Percentiles rank a stretch among this genome's conserved stretches.
These are phyloP conservation scores for Drosophila tanythrix DNA, from an alignment of 2,888 invertebrate species.

Conservation along the genomic window DNA sequence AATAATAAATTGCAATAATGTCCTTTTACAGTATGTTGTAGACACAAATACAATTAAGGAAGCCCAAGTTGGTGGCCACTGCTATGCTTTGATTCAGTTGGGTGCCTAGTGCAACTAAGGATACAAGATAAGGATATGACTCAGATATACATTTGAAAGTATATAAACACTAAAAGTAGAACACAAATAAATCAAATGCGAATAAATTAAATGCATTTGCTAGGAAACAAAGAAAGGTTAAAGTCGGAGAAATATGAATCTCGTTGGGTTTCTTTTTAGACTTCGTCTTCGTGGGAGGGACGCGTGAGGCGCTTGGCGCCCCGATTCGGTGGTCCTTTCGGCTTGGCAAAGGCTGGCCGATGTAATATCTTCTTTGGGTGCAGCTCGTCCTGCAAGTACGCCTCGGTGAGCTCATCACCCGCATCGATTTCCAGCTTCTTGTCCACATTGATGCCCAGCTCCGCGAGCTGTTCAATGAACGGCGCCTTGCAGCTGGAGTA, in stretches of 20 bases:
- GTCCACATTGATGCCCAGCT: conserved; percentile 90
- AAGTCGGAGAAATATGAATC: conserved; percentile 26
- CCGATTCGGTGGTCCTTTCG: conserved; percentile 97
- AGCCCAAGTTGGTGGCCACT: conserved; percentile 69
- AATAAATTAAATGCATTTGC: conserved; percentile 76
- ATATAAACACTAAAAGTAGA: conserved; percentile 45
- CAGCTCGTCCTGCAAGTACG: conserved; percentile 95
- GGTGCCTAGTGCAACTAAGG: conserved; percentile 61
- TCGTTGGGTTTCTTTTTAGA: conserved; percentile 76
- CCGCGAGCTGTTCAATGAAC: conserved; percentile 92
- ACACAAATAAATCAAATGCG: conserved; percentile 36
- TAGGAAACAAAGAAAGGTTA: conserved; percentile 45
- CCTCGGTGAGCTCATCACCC: conserved; percentile 95
- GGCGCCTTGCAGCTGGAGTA: conserved; percentile 99
- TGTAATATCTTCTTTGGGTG: conserved; percentile 96
- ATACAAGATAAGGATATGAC: conserved; percentile 57
- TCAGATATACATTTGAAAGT: conserved; percentile 37
- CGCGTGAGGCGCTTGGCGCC: conserved; percentile 96
- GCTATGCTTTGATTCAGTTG: conserved; percentile 72
- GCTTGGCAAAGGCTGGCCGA: conserved; percentile 96
- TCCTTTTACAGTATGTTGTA: conserved; percentile 52
- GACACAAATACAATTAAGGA: conserved; percentile 66
- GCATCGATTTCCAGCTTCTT: conserved; percentile 98
- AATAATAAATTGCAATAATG: conserved; percentile 78
- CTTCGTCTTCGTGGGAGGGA: conserved; percentile 73